Evolutionary conservation across 2,113 vertebrate genomes (phyloP), one percentile per base, ranked within the genome.

Genomic region (Alligator mississippiensis): DNA sequence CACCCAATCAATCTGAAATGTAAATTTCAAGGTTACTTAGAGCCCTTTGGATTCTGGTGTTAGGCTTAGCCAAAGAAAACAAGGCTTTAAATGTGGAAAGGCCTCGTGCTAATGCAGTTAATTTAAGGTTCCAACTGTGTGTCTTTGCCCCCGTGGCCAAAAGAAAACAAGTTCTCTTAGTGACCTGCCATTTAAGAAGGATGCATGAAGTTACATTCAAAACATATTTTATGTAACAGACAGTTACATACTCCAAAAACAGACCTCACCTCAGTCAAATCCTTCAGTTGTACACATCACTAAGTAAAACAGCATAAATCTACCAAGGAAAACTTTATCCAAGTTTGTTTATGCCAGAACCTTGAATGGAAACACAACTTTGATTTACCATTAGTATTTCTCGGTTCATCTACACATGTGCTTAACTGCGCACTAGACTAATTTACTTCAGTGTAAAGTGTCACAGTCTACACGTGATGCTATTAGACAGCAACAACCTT

Each of bases 351-450:
- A 12, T 91, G 4, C 4, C 30, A 60, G 60, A 82, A 25, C 5
- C 63, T 90, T 16, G 75, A 58, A 57, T 27, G 59, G 30, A 92
- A 68, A 2, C 0, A 19, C 70, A 84, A 25, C 70, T 79, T 82
- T 92, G 28, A 78, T 91, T 91, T 87, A 17, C 80, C 78, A 87
- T 4, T 58, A 22, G 0, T 89, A 25, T 74, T 92, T 92, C 47
- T 47, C 8, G 7, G 47, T 47, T 7, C 7, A 9, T 47, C 47
- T 47, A 47, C 47, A 47, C 47, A 9, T 47, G 47, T 47, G 47
- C 47, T 47, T 47, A 47, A 47, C 47, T 47, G 47, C 7, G 8
- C 47, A 47, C 7, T 47, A 47, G 7, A 47, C 47, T 47, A 47
- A 47, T 47, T 47, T 47, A 47, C 47, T 47, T 47, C 47, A 47